Base-by-base conservation (phyloP, 2,113 vertebrate genomes). In the Microtus pennsylvanicus region DNA sequence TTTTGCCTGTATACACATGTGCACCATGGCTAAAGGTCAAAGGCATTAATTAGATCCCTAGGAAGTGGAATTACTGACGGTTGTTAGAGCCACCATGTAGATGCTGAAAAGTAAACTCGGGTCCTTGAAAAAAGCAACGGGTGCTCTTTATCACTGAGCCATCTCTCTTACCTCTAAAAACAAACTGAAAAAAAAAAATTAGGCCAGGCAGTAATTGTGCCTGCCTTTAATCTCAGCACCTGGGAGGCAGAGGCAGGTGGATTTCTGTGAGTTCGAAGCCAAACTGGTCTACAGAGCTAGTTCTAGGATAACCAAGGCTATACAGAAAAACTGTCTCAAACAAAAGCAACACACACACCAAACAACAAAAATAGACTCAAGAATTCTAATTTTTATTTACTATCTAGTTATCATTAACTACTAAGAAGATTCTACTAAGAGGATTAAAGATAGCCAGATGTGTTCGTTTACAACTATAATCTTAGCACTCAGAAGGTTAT, bases 361-460 rank as follows among this genome's bases (percentile, higher is more conserved):
- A 70, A 70, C 33, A 74, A 74, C 70, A 74, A 74, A 78, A 80
- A 33, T 14, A 50, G 45, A 69, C 13, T 83, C 17, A 1, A 90
- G 85, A 85, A 78, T 88, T 94, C 47, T 26, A 42, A 88, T 42
- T 81, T 80, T 81, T 87, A 87, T 16, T 87, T 90, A 70, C 30
- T 58, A 90, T 42, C 58, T 92, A 30, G 50, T 87, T 77, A 88
- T 77, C 42, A 95, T 78, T 91, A 94, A 97, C 14, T 70, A 89
- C 87, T 94, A 58, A 58, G 58, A 58, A 58, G 58, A 58, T 90
- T 90, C 35, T 24, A 94, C 35, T 87, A 82, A 87, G 42, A 97
- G 55, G n/a, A 24, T 61, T 38, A 96, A 33, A 93, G 38, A 65
- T 28, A 80, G 33, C 14, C 19, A 52, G 77, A 28, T 14, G 30